A percentile compares a stretch with the other conserved stretches of the same genome.
These are phyloP conservation scores for Arion vulgaris DNA, from an alignment of 1,140 invertebrate species.

Conservation along the genomic window DNA sequence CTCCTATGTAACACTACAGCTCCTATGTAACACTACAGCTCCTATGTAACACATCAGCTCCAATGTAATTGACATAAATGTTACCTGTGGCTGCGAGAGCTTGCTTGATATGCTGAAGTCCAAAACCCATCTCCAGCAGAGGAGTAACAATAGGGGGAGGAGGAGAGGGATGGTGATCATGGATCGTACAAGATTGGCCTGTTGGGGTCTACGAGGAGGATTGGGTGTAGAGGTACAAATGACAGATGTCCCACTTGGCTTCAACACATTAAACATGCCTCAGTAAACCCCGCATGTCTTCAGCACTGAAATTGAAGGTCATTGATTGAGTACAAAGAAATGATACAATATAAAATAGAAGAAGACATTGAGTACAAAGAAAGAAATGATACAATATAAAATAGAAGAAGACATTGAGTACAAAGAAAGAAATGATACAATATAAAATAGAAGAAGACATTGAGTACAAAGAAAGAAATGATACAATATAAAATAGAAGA, in stretches of 20 bases:
- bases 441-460: no score
- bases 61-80: background rate
- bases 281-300: slow-evolving; percentile 49
- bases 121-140: slow-evolving; percentile 80
- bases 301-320: slow-evolving; percentile 51
- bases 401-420: no score
- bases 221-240: slow-evolving; percentile 36
- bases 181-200: slow-evolving; percentile 55
- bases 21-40: no score
- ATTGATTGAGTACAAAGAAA: no score
- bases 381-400: no score
- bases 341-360: no score
- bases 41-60: no score
- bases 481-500: no score
- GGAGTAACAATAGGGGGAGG: slow-evolving; percentile 76
- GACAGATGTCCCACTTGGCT: slow-evolving; percentile 34
- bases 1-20: no score
- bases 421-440: no score
- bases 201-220: slow-evolving; percentile 48
- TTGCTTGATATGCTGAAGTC: slow-evolving; percentile 76
- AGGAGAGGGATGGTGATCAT: slow-evolving; percentile 71
- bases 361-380: no score
- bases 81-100: slow-evolving; percentile 76
- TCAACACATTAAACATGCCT: slow-evolving; percentile 47
- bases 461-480: no score